Evolutionary conservation across 2,888 invertebrate species (phyloP), one percentile per base, ranked within the genome.

Genomic region (Ochropleura leucogaster): DNA sequence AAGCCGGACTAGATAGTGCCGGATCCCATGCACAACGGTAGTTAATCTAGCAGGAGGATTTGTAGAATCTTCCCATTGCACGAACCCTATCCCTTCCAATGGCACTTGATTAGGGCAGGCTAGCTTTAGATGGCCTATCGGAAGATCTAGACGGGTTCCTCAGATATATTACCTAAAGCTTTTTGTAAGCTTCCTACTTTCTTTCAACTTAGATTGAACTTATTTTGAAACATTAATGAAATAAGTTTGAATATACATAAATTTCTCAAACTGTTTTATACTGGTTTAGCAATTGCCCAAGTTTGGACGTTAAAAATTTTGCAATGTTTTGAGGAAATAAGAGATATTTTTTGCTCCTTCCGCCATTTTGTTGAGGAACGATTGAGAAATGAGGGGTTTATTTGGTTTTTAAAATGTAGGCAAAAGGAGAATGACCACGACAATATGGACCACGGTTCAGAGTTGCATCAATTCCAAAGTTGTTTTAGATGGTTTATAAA

Each of bases 171-270:
- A 67, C 40, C 60, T 40, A 77, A 77, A 53, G 59, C 65, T 77
- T 77, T 72, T 69, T 74, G 75, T 71, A 66, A 71, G 66, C 64
- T 74, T 65, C 69, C 68, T 75, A 65, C 64, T 63, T 81, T 67
- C 59, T 71, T 73, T 60, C 72, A 59, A 78, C 76, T 75, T 63
- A 75, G 75, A 85, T 74, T 67, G 51, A 79, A 85, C 60, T 80
- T 79, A 85, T 83, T 82, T 81, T 79, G 70, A 74, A 86, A 83
- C 83, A 83, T 85, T 85, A 86, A 87, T 86, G 75, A 86, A 85
- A 86, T 79, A 86, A 87, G 81, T 86, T 86, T 83, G 80, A 83
- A 83, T 83, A 83, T 74, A 79, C 74, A 87, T 87, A 83, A 83
- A 87, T 87, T 87, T 71, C 66, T 72, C 67, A 74, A 78, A 85